Percentiles rank a stretch among this genome's conserved stretches.
phyloP scores from a whole-genome alignment of 2,113 vertebrate genomes.

The Arizona elegans region DNA sequence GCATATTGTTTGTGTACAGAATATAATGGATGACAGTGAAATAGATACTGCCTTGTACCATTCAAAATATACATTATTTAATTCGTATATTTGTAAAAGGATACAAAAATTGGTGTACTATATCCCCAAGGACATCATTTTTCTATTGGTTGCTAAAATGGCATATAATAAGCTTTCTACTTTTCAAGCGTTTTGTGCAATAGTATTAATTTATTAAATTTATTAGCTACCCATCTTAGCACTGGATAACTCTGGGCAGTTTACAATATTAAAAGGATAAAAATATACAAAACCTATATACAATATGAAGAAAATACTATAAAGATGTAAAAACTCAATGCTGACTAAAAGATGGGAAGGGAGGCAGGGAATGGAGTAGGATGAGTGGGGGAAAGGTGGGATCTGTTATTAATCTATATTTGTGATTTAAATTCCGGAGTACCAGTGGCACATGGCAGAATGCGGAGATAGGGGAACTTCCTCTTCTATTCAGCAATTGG shows the following conservation, averaged over 20 bases:
- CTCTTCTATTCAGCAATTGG: neutral
- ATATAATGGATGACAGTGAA: neutral
- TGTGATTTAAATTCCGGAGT: neutral
- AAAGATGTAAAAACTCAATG: no score
- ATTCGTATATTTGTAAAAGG: neutral
- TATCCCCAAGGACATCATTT: neutral
- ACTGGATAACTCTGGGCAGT: neutral
- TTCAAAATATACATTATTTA: neutral
- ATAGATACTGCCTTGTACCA: neutral
- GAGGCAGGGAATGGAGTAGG: neutral
- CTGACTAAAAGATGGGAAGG: neutral
- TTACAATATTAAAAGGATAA: neutral
- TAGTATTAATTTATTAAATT: neutral
- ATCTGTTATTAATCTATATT: neutral
- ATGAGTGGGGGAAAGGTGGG: neutral
- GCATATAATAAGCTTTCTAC: neutral
- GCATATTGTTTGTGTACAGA: neutral
- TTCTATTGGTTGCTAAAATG: neutral
- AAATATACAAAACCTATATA: neutral
- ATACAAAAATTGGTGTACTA: neutral
- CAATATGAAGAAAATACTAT: neutral
- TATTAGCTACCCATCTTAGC: neutral
- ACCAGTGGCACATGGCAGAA: neutral
- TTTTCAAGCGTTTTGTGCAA: neutral
- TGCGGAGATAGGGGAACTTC: neutral